phyloP scores from a whole-genome alignment of 2,113 vertebrate species.

The Oplegnathus fasciatus region DNA sequence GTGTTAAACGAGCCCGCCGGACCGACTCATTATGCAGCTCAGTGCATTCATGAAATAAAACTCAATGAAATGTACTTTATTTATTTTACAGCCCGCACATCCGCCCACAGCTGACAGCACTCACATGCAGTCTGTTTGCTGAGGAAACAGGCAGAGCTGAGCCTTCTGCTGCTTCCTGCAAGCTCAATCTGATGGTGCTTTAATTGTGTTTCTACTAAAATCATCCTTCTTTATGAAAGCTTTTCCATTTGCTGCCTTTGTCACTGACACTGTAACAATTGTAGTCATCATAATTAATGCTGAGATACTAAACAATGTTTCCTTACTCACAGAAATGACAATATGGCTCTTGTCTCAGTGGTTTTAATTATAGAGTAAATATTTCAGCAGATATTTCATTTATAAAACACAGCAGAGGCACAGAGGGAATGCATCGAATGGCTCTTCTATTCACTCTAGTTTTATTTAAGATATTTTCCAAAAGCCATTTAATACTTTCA shows the following conservation, averaged over 20 bases:
- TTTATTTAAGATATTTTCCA: constrained; percentile 9
- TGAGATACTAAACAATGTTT: background rate
- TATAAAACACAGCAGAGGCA: background rate
- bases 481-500: constrained; percentile 26
- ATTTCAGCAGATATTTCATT: background rate
- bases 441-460: background rate
- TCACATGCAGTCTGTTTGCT: background rate
- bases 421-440: background rate
- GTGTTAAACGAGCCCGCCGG: background rate
- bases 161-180: background rate
- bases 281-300: background rate
- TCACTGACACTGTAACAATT: background rate
- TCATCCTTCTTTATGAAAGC: background rate
- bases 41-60: background rate
- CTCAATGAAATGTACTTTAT: constrained; percentile 9
- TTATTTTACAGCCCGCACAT: background rate
- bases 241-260: background rate
- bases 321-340: background rate
- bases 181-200: background rate
- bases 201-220: background rate
- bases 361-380: background rate
- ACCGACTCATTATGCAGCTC: constrained; percentile 3
- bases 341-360: background rate
- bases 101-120: background rate
- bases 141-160: background rate